Evolutionary conservation across 2,113 vertebrate species (phyloP).

Genomic region (Turdus rufiventris): DNA sequence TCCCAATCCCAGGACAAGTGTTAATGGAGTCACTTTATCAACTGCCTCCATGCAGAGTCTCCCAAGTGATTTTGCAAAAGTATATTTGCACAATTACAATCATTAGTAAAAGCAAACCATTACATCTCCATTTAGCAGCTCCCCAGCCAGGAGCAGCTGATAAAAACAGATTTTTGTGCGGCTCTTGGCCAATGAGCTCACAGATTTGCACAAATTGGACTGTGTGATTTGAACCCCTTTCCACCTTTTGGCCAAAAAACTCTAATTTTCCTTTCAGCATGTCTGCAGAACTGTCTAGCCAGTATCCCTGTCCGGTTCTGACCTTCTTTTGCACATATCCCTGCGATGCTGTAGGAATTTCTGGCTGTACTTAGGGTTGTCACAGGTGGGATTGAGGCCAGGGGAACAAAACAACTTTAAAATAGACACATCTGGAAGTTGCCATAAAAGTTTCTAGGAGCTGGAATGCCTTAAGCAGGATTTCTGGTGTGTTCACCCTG

Average conservation of each 20-base stretch:
- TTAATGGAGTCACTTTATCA: background rate
- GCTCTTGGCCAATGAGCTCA: background rate
- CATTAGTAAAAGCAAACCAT: background rate
- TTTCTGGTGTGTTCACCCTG: accelerated
- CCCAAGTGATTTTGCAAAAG: background rate
- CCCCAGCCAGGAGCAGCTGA: background rate
- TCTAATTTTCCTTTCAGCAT: background rate
- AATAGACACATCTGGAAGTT: background rate
- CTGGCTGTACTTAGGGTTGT: background rate
- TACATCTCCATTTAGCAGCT: background rate
- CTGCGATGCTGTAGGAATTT: background rate
- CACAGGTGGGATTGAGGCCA: background rate
- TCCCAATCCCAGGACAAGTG: background rate
- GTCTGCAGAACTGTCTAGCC: background rate
- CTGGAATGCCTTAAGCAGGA: background rate
- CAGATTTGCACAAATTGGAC: background rate
- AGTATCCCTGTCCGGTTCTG: background rate
- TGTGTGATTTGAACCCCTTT: background rate
- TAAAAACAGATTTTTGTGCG: background rate
- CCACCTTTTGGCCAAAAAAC: background rate
- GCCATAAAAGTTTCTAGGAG: background rate
- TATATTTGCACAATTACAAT: background rate
- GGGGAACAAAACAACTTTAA: background rate
- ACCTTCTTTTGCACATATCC: background rate
- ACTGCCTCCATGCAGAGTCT: background rate